Evolutionary conservation across 2,888 invertebrate species (phyloP), one percentile per base, ranked within the genome.

Genomic region (Athrips mouffetella): DNA sequence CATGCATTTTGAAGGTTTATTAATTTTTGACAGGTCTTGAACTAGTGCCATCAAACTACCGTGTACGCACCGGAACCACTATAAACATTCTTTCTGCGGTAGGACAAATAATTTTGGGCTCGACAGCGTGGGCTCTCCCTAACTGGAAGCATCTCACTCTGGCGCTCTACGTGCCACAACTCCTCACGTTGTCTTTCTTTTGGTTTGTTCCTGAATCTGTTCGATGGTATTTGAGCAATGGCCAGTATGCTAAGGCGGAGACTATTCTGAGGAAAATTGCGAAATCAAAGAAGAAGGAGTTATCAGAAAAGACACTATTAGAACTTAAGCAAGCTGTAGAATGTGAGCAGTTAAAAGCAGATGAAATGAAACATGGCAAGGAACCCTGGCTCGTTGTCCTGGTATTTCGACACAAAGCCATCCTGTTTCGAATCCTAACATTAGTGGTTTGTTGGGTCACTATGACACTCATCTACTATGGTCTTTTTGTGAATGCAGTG

Each of bases 381-480:
- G 59, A 63, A 13, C 57, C 62, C 0, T 63, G 58, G 60, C 41
- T 67, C 18, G 49, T 62, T 11, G 47, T 54, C 20, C 68, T 80
- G 48, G 76, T 90, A 10, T 67, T 89, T 21, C 76, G 73, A 46
- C 83, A 88, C 2, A 73, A 73, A 15, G 71, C 71, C 35, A 71
- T 91, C 13, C 62, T 89, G 13, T 52, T 86, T 1, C 76, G 91
- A 18, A 71, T 90, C 51, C 30, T 89, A 3, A 18, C 25, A 8
- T 93, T 94, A 27, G 93, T 92, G 6, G 89, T 94, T 57, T 94
- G 94, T 82, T 94, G 94, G 94, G 90, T 94, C 44, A 92, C 94
- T 1, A 92, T 93, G 54, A 92, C 93, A 0, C 91, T 95, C 59
- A 92, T 95, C 8, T 96, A 94, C 78, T 95, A 94, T 63, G 95